Conservation (phyloP, 2,113 vertebrate genomes). For the Brachyhypopomus occidentalis region DNA sequence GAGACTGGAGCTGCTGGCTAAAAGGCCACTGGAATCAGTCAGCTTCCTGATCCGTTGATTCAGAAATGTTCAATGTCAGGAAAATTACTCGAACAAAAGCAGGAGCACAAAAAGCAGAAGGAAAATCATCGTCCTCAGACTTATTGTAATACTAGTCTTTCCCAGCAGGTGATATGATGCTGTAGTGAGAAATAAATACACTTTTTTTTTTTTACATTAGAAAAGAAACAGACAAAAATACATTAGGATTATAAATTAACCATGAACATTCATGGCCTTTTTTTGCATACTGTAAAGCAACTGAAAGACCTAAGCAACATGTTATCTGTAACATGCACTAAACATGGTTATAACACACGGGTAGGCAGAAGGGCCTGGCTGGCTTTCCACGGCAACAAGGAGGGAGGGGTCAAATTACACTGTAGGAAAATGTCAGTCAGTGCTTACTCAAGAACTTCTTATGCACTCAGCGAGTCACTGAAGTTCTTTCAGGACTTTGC, state of each 20-base stretch:
- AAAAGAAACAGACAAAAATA: constrained; percentile 65
- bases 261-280: constrained; percentile 71
- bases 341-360: constrained; percentile 56
- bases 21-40: constrained; percentile 66
- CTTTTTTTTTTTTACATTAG: constrained; percentile 68
- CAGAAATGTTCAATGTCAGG: constrained; percentile 51
- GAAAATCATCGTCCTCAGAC: constrained; percentile 55
- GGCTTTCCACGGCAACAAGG: constrained; percentile 44
- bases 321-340: constrained; percentile 62
- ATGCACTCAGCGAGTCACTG: constrained; percentile 43
- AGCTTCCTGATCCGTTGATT: constrained; percentile 62
- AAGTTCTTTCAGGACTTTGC: constrained; percentile 46
- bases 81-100: constrained; percentile 34
- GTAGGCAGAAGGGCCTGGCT: constrained; percentile 45
- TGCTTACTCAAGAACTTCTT: constrained; percentile 62
- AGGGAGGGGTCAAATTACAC: constrained; percentile 56
- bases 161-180: constrained; percentile 65
- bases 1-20: constrained; percentile 68
- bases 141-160: constrained; percentile 72
- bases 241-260: constrained; percentile 80
- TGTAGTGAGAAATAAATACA: constrained; percentile 78
- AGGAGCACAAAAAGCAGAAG: constrained; percentile 33
- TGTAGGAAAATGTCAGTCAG: constrained; percentile 67
- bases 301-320: constrained; percentile 61
- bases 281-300: constrained; percentile 74